Conservation (phyloP, 2,797 vertebrate species). For the Choloepus didactylus region DNA sequence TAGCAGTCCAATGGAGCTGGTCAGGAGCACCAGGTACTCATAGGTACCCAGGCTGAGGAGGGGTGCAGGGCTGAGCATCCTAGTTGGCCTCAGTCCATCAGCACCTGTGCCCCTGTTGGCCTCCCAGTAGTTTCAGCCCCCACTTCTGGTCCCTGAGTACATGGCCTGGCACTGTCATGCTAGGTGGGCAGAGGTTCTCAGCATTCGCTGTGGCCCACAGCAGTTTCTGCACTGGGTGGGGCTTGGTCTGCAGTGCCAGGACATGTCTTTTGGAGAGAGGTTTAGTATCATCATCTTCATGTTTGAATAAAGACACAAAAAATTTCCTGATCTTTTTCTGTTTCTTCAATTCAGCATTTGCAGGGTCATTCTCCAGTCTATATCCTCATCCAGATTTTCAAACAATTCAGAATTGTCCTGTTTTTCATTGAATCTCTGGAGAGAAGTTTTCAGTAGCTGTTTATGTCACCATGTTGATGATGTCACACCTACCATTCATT, state of each 20-base stretch:
- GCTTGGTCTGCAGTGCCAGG: not conserved
- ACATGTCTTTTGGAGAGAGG: too few relatives aligned
- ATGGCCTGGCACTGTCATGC: slow-evolving; percentile 62
- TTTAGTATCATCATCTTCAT: too few relatives aligned
- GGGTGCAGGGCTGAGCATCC: slow-evolving; percentile 45
- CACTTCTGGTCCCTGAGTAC: slow-evolving; percentile 80
- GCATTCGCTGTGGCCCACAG: rapidly evolving
- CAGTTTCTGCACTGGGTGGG: rapidly evolving
- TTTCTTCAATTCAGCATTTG: too few relatives aligned
- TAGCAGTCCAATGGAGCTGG: slow-evolving; percentile 92
- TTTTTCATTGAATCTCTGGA: too few relatives aligned
- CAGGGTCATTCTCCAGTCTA: too few relatives aligned
- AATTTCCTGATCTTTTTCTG: too few relatives aligned
- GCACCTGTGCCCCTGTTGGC: not conserved
- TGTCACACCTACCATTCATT: too few relatives aligned
- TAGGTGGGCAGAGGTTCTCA: not conserved
- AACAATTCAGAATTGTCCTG: too few relatives aligned
- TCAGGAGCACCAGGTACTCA: slow-evolving; percentile 92
- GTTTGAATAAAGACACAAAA: too few relatives aligned
- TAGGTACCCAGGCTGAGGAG: slow-evolving; percentile 92
- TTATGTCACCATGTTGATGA: too few relatives aligned
- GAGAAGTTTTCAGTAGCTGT: too few relatives aligned
- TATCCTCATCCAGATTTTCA: too few relatives aligned
- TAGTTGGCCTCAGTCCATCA: slow-evolving; percentile 65
- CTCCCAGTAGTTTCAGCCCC: slow-evolving; percentile 14